These are phyloP conservation scores for Toxonevra muliebris DNA, from an alignment of 2,888 invertebrate genomes.

Conservation along the genomic window DNA sequence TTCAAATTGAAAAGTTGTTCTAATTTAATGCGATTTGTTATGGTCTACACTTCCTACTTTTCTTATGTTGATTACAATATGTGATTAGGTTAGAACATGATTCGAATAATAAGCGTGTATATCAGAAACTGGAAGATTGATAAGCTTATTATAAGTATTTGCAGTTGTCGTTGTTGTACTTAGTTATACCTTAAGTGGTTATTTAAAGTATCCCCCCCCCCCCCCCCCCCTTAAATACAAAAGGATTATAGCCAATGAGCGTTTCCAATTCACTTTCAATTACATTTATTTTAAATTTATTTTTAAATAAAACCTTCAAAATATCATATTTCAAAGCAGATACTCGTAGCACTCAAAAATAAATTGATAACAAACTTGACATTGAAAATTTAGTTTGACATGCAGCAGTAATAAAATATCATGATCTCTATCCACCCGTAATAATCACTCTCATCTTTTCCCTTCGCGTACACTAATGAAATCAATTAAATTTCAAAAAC, in stretches of 20 bases:
- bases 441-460: conserved; percentile 8
- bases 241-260: not conserved
- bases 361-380: conserved; percentile 40
- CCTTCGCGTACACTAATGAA: conserved; percentile 26
- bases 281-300: not conserved
- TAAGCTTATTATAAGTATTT: not conserved
- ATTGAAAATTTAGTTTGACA: conserved; percentile 38
- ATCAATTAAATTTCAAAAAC: conserved; percentile 42
- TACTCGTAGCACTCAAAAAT: conserved; percentile 10
- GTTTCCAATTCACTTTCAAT: not conserved
- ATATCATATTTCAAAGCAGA: conserved; percentile 18
- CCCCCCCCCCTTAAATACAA: not conserved
- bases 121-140: not conserved
- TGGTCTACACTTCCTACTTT: conserved; percentile 19
- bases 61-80: not conserved
- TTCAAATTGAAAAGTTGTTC: conserved; percentile 19
- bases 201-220: no score
- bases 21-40: conserved; percentile 9
- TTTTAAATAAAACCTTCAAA: conserved; percentile 5
- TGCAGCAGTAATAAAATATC: not conserved
- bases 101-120: not conserved
- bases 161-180: not conserved
- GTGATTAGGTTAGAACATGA: no score
- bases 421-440: conserved; percentile 28
- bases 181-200: no score